Evolutionary conservation across 2,888 invertebrate species (phyloP).

Genomic region (Ephialtes manifestator): DNA sequence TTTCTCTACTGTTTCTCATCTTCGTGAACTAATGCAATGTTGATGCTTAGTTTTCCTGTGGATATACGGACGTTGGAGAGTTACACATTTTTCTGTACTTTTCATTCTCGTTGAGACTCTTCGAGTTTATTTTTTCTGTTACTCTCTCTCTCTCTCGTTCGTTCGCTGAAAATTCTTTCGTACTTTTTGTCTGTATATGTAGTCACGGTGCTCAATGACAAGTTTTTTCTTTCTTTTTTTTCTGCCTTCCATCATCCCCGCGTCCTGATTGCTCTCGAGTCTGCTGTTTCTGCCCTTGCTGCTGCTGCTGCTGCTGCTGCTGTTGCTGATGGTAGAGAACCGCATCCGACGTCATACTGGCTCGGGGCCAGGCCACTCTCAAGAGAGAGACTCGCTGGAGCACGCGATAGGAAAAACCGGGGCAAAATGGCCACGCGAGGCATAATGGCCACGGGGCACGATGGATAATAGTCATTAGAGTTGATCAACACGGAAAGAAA

Average conservation of each 20-base stretch:
- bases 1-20: background rate
- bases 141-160: background rate
- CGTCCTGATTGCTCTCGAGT: constrained; percentile 65
- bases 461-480: too few species aligned
- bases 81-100: background rate
- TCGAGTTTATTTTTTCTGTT: background rate
- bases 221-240: constrained; percentile 40
- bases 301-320: background rate
- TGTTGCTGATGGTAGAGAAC: constrained; percentile 5
- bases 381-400: constrained; percentile 37
- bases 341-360: constrained; percentile 64
- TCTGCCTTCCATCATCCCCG: constrained; percentile 54
- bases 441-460: too few species aligned
- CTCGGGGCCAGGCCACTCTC: constrained; percentile 64
- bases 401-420: too few species aligned
- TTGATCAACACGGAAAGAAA: too few species aligned
- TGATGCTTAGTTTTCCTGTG: too few species aligned
- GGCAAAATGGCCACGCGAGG: too few species aligned
- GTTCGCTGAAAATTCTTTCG: background rate
- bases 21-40: background rate
- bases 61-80: background rate
- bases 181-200: constrained; percentile 30
- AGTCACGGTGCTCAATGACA: constrained; percentile 61
- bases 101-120: background rate
- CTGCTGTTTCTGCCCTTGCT: constrained; percentile 48